A percentile compares a stretch with the other conserved stretches of the same genome.
Evolutionary conservation across 2,113 vertebrate species (phyloP).

Genomic region (Morone chrysops): DNA sequence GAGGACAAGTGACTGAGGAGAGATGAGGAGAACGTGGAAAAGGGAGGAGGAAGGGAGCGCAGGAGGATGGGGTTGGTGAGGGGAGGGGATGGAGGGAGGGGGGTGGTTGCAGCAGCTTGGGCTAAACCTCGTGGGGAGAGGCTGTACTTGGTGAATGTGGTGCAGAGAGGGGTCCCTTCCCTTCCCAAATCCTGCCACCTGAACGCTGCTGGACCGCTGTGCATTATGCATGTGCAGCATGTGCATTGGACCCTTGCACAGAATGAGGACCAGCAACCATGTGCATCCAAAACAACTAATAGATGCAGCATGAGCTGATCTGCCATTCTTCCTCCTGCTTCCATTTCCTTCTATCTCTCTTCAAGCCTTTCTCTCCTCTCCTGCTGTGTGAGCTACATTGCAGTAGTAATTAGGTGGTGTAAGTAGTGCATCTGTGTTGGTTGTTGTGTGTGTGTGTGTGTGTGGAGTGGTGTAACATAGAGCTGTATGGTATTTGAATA

Average conservation of each 20-base stretch:
- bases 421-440: constrained; percentile 46
- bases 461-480: not conserved
- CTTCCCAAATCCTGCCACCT: constrained; percentile 49
- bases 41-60: constrained; percentile 10
- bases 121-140: constrained; percentile 39
- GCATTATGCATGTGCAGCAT: constrained; percentile 68
- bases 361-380: constrained; percentile 28
- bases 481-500: not conserved
- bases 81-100: not conserved
- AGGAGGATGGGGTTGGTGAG: constrained; percentile 10
- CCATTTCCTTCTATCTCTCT: constrained; percentile 20
- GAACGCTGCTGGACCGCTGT: constrained; percentile 38
- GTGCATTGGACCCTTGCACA: constrained; percentile 27
- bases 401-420: constrained; percentile 56
- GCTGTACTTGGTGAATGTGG: constrained; percentile 26
- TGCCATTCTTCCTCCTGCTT: constrained; percentile 13
- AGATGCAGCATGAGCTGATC: constrained; percentile 18
- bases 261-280: constrained; percentile 16
- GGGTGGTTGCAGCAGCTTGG: constrained; percentile 61
- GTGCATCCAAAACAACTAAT: constrained; percentile 22
- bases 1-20: constrained; percentile 17
- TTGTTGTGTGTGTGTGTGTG: not conserved
- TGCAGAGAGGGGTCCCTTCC: constrained; percentile 35
- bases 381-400: constrained; percentile 51
- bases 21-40: constrained; percentile 27